Evolutionary conservation across 2,797 vertebrate genomes (phyloP).

Genomic region (Falco naumanni): DNA sequence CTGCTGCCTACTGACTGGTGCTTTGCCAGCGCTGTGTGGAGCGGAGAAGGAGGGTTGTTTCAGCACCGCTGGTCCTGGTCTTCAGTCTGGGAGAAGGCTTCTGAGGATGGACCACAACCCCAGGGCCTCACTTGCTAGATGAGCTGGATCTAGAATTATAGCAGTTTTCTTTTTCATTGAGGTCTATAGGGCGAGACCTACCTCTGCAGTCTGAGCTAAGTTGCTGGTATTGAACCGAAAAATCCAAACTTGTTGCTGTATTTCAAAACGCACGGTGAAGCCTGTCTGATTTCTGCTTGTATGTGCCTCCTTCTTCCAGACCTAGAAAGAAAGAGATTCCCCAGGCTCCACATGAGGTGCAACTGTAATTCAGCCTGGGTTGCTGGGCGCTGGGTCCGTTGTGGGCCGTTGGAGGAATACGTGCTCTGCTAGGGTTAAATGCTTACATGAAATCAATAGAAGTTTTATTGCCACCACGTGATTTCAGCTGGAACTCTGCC

Average conservation of each 20-base stretch:
- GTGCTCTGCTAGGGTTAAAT: slow-evolving; percentile 67
- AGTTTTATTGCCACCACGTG: slow-evolving; percentile 71
- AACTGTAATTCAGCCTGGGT: slow-evolving; percentile 44
- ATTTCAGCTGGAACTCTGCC: slow-evolving; percentile 72
- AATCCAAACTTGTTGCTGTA: not conserved
- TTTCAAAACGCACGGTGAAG: not conserved
- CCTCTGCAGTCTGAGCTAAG: not conserved
- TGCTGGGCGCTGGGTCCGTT: not conserved
- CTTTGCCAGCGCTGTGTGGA: not conserved
- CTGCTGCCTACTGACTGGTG: not conserved
- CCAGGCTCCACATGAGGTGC: not conserved
- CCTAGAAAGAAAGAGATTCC: slow-evolving; percentile 5
- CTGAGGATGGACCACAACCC: not conserved
- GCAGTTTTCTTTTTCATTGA: not conserved
- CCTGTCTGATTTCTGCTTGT: not conserved
- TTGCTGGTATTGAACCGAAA: not conserved
- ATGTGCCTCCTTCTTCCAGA: not conserved
- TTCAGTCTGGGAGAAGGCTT: not conserved
- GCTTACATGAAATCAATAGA: slow-evolving; percentile 64
- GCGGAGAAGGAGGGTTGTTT: not conserved
- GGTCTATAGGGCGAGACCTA: not conserved
- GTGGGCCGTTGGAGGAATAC: slow-evolving; percentile 22
- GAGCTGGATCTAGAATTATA: not conserved
- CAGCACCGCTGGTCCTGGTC: not conserved
- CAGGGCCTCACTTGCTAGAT: not conserved